phyloP scores from a whole-genome alignment of 2,888 invertebrate species.

The Lycocerus yunnanus region DNA sequence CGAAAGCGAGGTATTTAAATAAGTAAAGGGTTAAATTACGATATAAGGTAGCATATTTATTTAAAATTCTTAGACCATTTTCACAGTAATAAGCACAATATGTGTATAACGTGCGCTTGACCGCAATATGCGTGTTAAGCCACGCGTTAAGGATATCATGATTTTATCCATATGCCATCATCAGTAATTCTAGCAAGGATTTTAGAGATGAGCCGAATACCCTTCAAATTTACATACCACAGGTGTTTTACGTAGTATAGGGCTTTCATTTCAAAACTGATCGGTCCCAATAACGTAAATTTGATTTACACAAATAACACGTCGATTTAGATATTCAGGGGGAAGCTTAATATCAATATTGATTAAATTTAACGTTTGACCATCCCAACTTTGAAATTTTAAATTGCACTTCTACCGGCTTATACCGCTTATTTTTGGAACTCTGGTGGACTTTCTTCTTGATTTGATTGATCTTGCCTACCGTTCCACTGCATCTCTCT shows the following conservation, averaged over 20 bases:
- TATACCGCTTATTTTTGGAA: too few species aligned
- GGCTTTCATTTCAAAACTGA: background rate
- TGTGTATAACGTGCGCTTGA: slow-evolving; percentile 16
- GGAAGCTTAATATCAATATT: too few species aligned
- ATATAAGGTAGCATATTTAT: background rate
- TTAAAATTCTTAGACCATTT: background rate
- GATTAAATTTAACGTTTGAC: too few species aligned
- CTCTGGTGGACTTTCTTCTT: too few species aligned
- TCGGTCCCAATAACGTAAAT: too few species aligned
- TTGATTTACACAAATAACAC: too few species aligned
- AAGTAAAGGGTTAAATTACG: background rate
- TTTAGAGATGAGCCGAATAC: slow-evolving; percentile 30
- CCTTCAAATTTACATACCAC: slow-evolving; percentile 21
- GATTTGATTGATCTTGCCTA: too few species aligned
- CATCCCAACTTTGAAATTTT: too few species aligned
- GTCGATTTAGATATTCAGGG: too few species aligned
- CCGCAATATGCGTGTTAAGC: slow-evolving; percentile 41
- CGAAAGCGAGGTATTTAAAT: background rate
- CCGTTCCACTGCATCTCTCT: too few species aligned
- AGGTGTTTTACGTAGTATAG: slow-evolving; percentile 6
- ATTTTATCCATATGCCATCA: slow-evolving; percentile 43
- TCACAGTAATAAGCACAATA: slow-evolving; percentile 6
- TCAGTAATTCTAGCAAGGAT: slow-evolving; percentile 33
- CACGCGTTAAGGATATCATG: slow-evolving; percentile 40
- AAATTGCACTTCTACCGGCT: too few species aligned